phyloP scores from a whole-genome alignment of 2,113 vertebrate genomes.

The Paradisaea rubra region DNA sequence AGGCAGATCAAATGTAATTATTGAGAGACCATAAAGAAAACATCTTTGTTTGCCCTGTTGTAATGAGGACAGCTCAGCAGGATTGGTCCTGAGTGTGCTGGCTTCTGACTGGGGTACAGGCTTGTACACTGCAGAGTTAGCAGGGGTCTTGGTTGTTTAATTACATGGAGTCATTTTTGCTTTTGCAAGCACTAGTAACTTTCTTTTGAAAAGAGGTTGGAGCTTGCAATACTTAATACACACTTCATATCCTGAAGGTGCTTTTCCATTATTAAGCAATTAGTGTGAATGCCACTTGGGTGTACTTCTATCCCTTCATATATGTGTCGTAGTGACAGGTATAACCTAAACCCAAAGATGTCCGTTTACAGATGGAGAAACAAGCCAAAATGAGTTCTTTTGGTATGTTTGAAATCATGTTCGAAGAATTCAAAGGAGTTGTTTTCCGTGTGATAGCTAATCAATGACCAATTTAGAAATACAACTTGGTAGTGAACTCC shows the following conservation, averaged over 20 bases:
- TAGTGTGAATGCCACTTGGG: background rate
- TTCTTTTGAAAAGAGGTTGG: background rate
- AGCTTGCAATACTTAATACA: background rate
- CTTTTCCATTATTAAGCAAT: background rate
- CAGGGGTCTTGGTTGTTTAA: background rate
- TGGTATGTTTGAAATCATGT: background rate
- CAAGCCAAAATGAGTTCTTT: background rate
- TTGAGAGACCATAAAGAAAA: constrained; percentile 8
- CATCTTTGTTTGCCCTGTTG: constrained; percentile 1
- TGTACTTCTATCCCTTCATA: background rate
- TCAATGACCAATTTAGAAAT: background rate
- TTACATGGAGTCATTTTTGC: background rate
- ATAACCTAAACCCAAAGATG: background rate
- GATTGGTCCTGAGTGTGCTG: background rate
- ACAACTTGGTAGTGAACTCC: background rate
- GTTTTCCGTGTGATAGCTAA: background rate
- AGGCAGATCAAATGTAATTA: constrained; percentile 48
- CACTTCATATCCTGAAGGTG: background rate
- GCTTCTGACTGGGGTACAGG: background rate
- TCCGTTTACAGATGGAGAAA: background rate
- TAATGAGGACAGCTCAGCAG: constrained; percentile 44
- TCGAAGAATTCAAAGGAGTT: background rate
- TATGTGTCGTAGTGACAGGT: background rate
- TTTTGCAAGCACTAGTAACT: constrained; percentile 9
- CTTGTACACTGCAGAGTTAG: background rate